Conservation (phyloP, 2,797 vertebrate species). For the Oreortyx pictus region DNA sequence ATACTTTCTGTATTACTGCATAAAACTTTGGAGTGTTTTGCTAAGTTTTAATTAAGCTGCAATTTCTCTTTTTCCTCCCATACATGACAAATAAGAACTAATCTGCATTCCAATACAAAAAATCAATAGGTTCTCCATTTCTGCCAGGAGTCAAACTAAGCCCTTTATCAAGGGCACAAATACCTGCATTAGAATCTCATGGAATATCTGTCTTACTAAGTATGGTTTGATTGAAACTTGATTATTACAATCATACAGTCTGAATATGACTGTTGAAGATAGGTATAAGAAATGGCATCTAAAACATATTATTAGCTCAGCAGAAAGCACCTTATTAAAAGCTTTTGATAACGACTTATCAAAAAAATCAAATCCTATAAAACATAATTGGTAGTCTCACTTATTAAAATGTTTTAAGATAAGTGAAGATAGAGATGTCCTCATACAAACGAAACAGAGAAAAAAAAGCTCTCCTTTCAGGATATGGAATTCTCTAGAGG, state of each 20-base stretch:
- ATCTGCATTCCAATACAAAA: conserved; percentile 78
- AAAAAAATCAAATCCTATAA: conserved; percentile 79
- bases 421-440: conserved; percentile 75
- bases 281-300: conserved; percentile 80
- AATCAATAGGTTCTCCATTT: conserved; percentile 78
- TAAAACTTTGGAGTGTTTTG: conserved; percentile 74
- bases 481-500: conserved; percentile 52
- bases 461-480: conserved; percentile 54
- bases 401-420: conserved; percentile 81
- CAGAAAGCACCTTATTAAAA: conserved; percentile 82
- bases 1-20: conserved; percentile 72
- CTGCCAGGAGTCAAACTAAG: conserved; percentile 79
- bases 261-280: conserved; percentile 81
- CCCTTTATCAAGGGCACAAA: conserved; percentile 80
- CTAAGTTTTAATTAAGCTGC: conserved; percentile 82
- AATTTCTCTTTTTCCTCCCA: conserved; percentile 79
- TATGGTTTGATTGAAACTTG: conserved; percentile 82
- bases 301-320: conserved; percentile 82
- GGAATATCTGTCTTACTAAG: conserved; percentile 81
- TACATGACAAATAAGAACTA: conserved; percentile 75
- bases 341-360: conserved; percentile 78
- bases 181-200: conserved; percentile 79
- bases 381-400: conserved; percentile 77
- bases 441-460: conserved; percentile 64
- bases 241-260: conserved; percentile 83